Evolutionary conservation across 2,797 vertebrate species (phyloP).

Genomic region (Poeciliopsis paucimaculata): DNA sequence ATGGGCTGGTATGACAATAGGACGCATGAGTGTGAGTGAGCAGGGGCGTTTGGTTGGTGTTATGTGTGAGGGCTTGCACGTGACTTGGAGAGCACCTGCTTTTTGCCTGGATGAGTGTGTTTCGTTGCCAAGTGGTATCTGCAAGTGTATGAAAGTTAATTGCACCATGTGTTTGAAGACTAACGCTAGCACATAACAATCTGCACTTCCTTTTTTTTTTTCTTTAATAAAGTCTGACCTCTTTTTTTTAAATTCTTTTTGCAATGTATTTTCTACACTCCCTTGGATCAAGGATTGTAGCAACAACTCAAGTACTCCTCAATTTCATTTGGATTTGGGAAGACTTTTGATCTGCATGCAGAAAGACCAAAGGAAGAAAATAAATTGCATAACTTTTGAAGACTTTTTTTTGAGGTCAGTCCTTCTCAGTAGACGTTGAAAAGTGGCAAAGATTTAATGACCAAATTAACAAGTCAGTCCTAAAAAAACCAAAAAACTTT

Average conservation of each 20-base stretch:
- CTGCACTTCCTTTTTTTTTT: constrained; percentile 1
- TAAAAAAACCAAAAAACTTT: neutral
- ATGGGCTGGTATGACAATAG: constrained; percentile 36
- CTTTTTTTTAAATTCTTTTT: neutral
- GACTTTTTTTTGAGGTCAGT: neutral
- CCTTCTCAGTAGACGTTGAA: neutral
- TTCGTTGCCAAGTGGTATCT: constrained; percentile 24
- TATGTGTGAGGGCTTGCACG: constrained; percentile 47
- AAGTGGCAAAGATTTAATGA: neutral
- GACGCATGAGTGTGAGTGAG: constrained; percentile 35
- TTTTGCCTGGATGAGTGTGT: constrained; percentile 27
- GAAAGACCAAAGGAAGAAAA: neutral
- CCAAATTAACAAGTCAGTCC: neutral
- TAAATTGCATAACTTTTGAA: neutral
- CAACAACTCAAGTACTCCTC: neutral
- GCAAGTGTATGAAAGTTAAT: constrained; percentile 42
- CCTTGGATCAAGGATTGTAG: neutral
- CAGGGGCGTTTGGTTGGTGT: constrained; percentile 38
- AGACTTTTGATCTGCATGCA: neutral
- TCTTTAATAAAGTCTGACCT: neutral
- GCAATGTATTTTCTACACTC: neutral
- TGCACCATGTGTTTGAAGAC: constrained; percentile 38
- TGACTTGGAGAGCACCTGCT: constrained; percentile 60
- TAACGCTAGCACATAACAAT: constrained; percentile 6
- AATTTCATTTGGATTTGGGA: too few species aligned